phyloP scores from a whole-genome alignment of 2,888 invertebrate species.

The Byasa hedistus region DNA sequence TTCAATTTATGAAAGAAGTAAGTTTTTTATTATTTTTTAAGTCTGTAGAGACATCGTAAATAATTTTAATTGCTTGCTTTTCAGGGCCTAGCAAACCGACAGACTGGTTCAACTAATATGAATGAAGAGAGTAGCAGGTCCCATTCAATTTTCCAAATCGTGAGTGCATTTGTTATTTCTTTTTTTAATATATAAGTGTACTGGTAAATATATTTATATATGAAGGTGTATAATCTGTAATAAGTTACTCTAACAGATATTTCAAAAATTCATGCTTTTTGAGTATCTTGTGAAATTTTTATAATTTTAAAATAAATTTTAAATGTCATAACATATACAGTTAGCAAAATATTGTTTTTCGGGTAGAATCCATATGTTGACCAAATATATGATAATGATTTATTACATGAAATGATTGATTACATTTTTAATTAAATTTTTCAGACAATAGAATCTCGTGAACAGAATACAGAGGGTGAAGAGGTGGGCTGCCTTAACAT shows the following conservation, averaged over 20 bases:
- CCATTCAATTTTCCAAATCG: conserved; percentile 93
- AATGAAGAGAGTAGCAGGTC: conserved; percentile 94
- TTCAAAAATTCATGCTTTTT: not conserved
- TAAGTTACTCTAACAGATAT: not conserved
- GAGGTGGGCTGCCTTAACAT: conserved; percentile 82
- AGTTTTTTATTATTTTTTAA: conserved; percentile 1
- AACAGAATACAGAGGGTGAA: conserved; percentile 76
- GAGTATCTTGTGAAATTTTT: no score
- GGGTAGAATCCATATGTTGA: not conserved
- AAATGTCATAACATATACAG: no score
- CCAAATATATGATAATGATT: not conserved
- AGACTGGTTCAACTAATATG: conserved; percentile 90
- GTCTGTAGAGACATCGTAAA: no score
- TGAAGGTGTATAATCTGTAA: no score
- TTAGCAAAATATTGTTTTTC: no score
- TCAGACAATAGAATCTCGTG: conserved; percentile 86
- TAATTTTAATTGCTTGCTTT: not conserved
- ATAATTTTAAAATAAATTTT: no score
- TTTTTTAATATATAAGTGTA: not conserved
- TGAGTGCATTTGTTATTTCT: conserved; percentile 65
- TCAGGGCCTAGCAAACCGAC: conserved; percentile 84
- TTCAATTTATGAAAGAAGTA: conserved; percentile 78
- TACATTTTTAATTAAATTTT: conserved; percentile 21
- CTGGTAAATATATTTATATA: not conserved
- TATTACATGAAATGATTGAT: not conserved